These are phyloP conservation scores for Brenthis ino DNA, from an alignment of 2,888 invertebrate species.

Conservation along the genomic window DNA sequence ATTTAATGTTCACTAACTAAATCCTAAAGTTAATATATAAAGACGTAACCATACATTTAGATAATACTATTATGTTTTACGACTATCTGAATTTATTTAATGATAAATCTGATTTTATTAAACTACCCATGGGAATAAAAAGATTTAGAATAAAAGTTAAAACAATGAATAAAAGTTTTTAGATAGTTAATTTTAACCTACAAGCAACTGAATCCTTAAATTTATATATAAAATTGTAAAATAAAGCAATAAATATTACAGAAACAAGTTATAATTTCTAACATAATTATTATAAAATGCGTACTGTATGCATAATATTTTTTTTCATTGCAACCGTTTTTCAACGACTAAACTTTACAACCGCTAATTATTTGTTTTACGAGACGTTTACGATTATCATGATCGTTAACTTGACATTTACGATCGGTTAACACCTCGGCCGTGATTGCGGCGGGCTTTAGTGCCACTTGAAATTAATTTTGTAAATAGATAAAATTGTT, in stretches of 20 bases:
- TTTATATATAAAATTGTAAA: background rate
- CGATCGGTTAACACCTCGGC: constrained; percentile 73
- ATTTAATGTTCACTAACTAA: no score
- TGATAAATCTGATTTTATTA: no score
- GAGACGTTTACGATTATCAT: constrained; percentile 74
- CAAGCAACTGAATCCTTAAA: background rate
- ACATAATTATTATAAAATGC: constrained; percentile 14
- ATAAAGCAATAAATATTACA: constrained; percentile 1
- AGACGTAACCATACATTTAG: no score
- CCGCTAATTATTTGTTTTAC: constrained; percentile 78
- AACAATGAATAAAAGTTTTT: no score
- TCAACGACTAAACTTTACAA: constrained; percentile 51
- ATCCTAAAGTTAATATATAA: no score
- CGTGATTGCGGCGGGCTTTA: constrained; percentile 61
- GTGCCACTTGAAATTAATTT: constrained; percentile 65
- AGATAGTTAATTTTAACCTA: no score
- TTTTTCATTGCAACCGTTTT: constrained; percentile 26
- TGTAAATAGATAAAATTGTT: constrained; percentile 57
- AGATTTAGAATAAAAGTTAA: no score
- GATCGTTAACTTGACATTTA: constrained; percentile 77
- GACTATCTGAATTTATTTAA: no score
- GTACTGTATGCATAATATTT: constrained; percentile 14
- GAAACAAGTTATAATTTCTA: background rate
- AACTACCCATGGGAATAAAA: no score
- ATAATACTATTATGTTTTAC: no score